Evolutionary conservation across 2,888 invertebrate genomes (phyloP), one percentile per base, ranked within the genome.

Genomic region (Pollenia amentaria): DNA sequence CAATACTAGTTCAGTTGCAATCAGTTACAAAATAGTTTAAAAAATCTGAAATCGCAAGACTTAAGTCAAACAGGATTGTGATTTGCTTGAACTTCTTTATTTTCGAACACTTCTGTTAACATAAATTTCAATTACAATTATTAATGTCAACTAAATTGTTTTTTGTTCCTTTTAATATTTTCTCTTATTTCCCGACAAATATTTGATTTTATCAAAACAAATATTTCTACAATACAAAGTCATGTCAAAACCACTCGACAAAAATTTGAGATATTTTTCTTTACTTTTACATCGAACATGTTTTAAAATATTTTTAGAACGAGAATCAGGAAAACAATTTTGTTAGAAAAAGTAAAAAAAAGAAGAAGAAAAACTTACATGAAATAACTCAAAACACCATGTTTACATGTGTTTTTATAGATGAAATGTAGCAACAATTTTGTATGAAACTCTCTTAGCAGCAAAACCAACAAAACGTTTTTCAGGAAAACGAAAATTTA

Each of bases 391-490:
- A 40, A 14, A 18, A 18, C 16, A 60, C 14, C 21, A 29, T 51
- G 67, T 51, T 75, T 44, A 60, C 76, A 77, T 46, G 53, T 55
- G 64, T 55, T 18, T 70, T 77, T 55, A 55, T 21, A 55, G 44
- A 70, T 46, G 18, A 69, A 83, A 70, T 76, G 76, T 48, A 55
- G 46, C 53, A 62, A 83, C 62, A 46, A 70, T 18, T 44, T 40
- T 46, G 46, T 55, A 64, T 46, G 7, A 18, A 83, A 42, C 51
- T 60, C n/a, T 53, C 48, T 51, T 48, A 40, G 6, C 42, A n/a
- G 44, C 60, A 70, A 78, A 4, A 42, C n/a, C 9, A n/a, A 46
- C 12, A 60, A 69, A 78, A 78, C 18, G 0, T n/a, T 8, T 29
- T 29, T 29, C 29, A 29, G 29, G 29, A 29, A 29, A 38, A 67